Conservation (phyloP, 2,113 vertebrate genomes). For the Rhadina sibilatrix region DNA sequence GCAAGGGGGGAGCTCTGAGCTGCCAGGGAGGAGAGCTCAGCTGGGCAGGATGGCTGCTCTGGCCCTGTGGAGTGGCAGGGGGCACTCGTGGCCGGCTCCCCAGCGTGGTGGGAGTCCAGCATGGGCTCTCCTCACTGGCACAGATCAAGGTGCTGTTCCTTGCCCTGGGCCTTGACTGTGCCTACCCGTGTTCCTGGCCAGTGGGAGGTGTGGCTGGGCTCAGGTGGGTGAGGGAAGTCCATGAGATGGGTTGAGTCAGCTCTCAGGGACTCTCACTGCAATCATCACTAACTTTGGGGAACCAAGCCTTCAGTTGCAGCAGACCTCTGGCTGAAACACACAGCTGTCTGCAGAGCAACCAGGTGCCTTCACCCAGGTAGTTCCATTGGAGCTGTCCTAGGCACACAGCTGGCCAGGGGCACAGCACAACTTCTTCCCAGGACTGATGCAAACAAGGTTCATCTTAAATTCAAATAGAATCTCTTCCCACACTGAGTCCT, state of each 20-base stretch:
- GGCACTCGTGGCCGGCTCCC: not conserved
- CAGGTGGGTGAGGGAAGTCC: not conserved
- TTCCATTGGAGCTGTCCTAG: not conserved
- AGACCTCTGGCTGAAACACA: not conserved
- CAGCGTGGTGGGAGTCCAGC: accelerated
- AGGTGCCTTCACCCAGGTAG: not conserved
- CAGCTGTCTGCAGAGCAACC: not conserved
- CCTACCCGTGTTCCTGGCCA: not conserved
- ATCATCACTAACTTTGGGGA: not conserved
- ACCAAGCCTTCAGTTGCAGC: not conserved
- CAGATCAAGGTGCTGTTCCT: accelerated
- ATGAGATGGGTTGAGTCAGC: accelerated
- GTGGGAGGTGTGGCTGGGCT: not conserved
- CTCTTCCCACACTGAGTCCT: not conserved
- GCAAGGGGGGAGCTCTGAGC: not conserved
- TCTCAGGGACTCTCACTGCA: not conserved
- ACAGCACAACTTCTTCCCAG: not conserved
- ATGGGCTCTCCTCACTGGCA: accelerated
- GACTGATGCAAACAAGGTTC: not conserved
- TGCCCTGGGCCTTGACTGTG: not conserved
- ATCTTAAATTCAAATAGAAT: not conserved
- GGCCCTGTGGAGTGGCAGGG: not conserved
- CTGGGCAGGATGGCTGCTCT: not conserved
- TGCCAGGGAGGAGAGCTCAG: not conserved
- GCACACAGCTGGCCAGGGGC: not conserved